Base-by-base conservation (phyloP, 2,113 vertebrate genomes). In the Erpornis zantholeuca region DNA sequence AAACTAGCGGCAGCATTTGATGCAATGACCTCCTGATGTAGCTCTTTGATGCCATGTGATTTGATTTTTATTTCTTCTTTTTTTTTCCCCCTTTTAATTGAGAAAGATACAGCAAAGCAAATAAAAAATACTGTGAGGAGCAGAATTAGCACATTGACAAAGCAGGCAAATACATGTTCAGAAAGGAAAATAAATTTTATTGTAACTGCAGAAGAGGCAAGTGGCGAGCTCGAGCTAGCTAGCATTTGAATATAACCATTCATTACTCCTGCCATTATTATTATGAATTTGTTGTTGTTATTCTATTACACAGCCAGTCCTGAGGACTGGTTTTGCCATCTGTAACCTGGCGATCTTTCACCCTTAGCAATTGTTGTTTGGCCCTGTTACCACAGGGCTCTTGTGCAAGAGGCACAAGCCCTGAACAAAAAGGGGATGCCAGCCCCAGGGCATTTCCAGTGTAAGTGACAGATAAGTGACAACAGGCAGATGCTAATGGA, bases 1-100 rank as follows among this genome's bases (percentile, higher is more conserved):
- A 93, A 96, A 92, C 86, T 94, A 97, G 94, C 93, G 82, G 94
- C 73, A 90, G 76, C 85, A 94, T 95, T 97, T 95, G 92, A 96
- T 92, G 91, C 87, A 91, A 95, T 82, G 95, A 95, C 96, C 92
- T 95, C 92, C 87, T 86, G 88, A 92, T 96, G 94, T 49, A 96
- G 82, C 66, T 90, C 84, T 95, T 96, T 92, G 70, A 96, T 96
- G 87, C 79, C 85, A 68, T 69, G 80, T 35, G 79, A 91, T 94
- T 97, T 90, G 92, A 91, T 91, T 96, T 95, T 92, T 97, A 79
- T 96, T 95, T 82, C 83, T 94, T 82, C 21, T 60, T 84, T 14
- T 71, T 72, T 73, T 86, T 78, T 85, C 79, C 45, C 45, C 7
- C 15, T 72, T 90, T 75, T n/a, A 92, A 88, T 66, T 90, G 90